A percentile compares a stretch with the other conserved stretches of the same genome.
phyloP scores from a whole-genome alignment of 1,140 invertebrate species.

The Harlomillsia oculata region DNA sequence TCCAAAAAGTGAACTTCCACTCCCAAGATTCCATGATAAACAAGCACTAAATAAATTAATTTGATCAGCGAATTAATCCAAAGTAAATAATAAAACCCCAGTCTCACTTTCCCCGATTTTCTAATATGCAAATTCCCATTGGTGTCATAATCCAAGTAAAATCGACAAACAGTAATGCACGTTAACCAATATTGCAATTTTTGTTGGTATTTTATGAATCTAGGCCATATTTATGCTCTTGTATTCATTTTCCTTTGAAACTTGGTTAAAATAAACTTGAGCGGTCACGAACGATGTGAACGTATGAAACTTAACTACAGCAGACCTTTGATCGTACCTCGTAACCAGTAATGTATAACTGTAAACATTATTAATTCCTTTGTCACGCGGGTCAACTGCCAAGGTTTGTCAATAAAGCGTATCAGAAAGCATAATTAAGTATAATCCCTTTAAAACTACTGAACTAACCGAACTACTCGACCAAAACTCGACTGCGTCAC shows the following conservation, averaged over 20 bases:
- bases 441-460: too few relatives aligned
- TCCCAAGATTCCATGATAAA: background rate
- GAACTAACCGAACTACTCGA: too few relatives aligned
- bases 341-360: too few relatives aligned
- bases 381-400: too few relatives aligned
- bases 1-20: conserved; percentile 2
- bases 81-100: background rate
- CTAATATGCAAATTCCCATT: background rate
- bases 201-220: background rate
- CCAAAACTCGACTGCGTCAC: too few relatives aligned
- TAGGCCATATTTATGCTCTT: too few relatives aligned
- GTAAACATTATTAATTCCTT: too few relatives aligned
- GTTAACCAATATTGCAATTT: background rate
- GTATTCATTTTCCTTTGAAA: background rate
- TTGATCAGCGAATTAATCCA: conserved; percentile 2
- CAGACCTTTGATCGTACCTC: too few relatives aligned
- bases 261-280: background rate
- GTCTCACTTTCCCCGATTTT: background rate
- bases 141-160: background rate
- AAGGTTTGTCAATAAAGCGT: too few relatives aligned
- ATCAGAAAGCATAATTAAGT: too few relatives aligned
- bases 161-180: conserved; percentile 1
- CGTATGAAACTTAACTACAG: background rate
- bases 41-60: background rate
- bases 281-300: background rate